These are phyloP conservation scores for Strix aluco DNA, from an alignment of 2,113 vertebrate species.

Conservation along the genomic window DNA sequence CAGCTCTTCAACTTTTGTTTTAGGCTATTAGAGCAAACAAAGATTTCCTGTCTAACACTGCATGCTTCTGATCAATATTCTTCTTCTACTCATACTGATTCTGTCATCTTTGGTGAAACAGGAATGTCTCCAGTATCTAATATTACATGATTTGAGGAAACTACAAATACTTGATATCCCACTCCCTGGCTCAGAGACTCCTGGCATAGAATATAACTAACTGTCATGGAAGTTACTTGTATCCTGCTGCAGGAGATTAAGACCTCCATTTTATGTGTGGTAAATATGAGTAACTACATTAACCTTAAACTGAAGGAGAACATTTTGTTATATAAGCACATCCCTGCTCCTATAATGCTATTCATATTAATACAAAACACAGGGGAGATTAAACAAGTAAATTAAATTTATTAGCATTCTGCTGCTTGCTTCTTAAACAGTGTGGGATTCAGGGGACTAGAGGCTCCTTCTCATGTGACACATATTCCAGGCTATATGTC, in stretches of 20 bases:
- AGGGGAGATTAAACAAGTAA: constrained; percentile 22
- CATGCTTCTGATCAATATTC: background rate
- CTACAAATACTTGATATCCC: background rate
- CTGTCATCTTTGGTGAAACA: background rate
- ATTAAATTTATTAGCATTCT: constrained; percentile 43
- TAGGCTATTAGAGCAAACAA: background rate
- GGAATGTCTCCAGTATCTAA: background rate
- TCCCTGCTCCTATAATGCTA: background rate
- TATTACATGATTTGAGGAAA: background rate
- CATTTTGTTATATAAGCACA: constrained; percentile 35
- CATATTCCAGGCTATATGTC: background rate
- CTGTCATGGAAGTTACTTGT: background rate
- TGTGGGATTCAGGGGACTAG: background rate
- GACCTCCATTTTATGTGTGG: background rate
- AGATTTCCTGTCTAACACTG: background rate
- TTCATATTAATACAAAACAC: constrained; percentile 37
- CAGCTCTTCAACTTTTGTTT: background rate
- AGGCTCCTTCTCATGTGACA: background rate
- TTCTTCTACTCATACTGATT: background rate
- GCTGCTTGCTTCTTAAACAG: background rate
- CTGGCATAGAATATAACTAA: background rate
- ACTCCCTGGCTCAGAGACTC: background rate
- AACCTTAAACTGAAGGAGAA: constrained; percentile 39
- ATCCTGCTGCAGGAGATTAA: background rate
- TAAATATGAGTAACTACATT: background rate